phyloP scores from a whole-genome alignment of 2,797 vertebrate genomes.

The Myoxocephalus aenaeus region DNA sequence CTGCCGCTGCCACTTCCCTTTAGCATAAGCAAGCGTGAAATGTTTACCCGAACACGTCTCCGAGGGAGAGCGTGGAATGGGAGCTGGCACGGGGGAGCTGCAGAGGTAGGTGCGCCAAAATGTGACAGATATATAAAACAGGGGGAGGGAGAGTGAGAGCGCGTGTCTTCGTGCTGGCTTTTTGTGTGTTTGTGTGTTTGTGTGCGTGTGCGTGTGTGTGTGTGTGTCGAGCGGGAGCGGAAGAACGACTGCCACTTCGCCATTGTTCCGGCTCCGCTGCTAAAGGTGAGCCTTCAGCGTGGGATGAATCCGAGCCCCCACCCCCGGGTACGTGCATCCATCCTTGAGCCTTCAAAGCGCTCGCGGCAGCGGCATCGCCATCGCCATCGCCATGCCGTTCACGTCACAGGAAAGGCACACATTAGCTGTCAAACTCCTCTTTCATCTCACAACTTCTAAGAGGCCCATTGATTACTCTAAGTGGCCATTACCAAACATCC shows the following conservation, averaged over 20 bases:
- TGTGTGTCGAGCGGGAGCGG: slow-evolving; percentile 39
- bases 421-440: slow-evolving; percentile 86
- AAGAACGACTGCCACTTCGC: slow-evolving; percentile 75
- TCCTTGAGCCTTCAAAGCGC: slow-evolving; percentile 81
- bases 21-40: slow-evolving; percentile 86
- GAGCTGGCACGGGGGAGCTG: slow-evolving; percentile 77
- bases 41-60: slow-evolving; percentile 86
- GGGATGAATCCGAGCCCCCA: slow-evolving; percentile 77
- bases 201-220: neutral
- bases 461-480: slow-evolving; percentile 87
- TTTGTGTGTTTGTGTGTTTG: neutral
- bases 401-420: slow-evolving; percentile 84
- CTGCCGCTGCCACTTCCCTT: slow-evolving; percentile 83
- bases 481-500: slow-evolving; percentile 88
- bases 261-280: slow-evolving; percentile 66
- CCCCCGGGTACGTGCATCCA: slow-evolving; percentile 68
- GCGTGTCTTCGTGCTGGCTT: neutral
- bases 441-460: slow-evolving; percentile 88
- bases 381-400: slow-evolving; percentile 83
- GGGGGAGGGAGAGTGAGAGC: slow-evolving; percentile 61
- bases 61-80: slow-evolving; percentile 78
- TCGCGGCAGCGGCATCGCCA: slow-evolving; percentile 73
- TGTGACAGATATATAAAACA: slow-evolving; percentile 84
- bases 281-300: slow-evolving; percentile 77
- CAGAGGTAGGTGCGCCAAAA: slow-evolving; percentile 74